Conservation (phyloP, 2,113 vertebrate genomes). For the Peromyscus polionotus region DNA sequence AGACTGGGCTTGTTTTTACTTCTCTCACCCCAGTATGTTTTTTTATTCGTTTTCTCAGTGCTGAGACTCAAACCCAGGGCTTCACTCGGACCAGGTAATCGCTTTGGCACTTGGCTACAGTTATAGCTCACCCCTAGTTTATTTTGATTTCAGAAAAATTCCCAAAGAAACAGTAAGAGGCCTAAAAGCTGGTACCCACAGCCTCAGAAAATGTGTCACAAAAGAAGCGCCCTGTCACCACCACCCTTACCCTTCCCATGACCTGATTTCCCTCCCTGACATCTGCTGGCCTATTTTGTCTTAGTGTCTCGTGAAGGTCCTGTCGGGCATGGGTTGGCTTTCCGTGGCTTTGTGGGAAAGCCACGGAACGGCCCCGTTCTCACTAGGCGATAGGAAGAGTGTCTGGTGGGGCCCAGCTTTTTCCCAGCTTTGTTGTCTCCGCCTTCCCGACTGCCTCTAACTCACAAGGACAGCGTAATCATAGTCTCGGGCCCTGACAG, state of each 20-base stretch:
- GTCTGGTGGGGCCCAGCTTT: neutral
- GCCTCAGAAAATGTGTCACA: neutral
- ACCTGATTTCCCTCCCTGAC: slow-evolving; percentile 13
- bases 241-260: neutral
- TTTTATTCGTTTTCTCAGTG: neutral
- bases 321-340: neutral
- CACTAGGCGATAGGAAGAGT: neutral
- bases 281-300: neutral
- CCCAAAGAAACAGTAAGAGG: neutral
- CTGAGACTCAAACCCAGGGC: neutral
- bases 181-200: neutral
- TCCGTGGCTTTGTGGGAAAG: neutral
- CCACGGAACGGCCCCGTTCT: neutral
- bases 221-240: neutral
- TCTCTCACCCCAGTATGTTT: neutral
- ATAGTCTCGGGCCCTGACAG: neutral
- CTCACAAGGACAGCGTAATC: neutral
- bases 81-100: neutral
- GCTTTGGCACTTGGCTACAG: neutral
- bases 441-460: neutral
- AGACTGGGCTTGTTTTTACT: neutral
- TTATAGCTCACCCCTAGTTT: neutral
- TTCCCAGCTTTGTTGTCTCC: neutral
- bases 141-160: slow-evolving; percentile 38
- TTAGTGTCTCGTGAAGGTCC: neutral